Base-by-base conservation (phyloP, 1,140 invertebrate species). In the Brachionus rubens region DNA sequence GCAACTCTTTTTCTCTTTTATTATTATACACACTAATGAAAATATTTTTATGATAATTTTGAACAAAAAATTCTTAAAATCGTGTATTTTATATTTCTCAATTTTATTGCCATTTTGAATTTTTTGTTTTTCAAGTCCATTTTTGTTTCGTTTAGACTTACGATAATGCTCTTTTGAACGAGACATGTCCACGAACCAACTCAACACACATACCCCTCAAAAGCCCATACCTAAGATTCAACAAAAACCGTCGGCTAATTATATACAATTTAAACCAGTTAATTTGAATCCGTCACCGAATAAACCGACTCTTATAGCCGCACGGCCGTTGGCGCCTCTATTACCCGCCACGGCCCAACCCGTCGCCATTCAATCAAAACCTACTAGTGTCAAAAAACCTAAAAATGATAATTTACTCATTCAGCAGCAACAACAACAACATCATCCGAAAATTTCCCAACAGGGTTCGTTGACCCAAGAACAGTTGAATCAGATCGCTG, bases 21-120 rank as follows among this genome's bases (percentile, higher is more conserved):
- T n/a, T n/a, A n/a, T n/a, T n/a, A n/a, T n/a, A n/a, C n/a, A n/a
- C n/a, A n/a, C n/a, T n/a, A 33, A 6, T 26, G 0, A 54, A 3
- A 59, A 14, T 19, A 59, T 16, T 33, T 36, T 59, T 59, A 59
- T 59, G 54, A 28, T 59, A 59, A 59, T 59, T 59, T 59, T 36
- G 16, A 19, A 59, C 9, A 33, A 54, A 54, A 54, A 59, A 59
- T 33, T 36, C 16, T 30, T 36, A 59, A 59, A 16, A 59, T 59
- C 54, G 54, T 59, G 30, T 59, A 36, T 59, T 16, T 40, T 12
- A 33, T 12, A 30, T 2, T 59, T 4, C 33, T 2, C n/a, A n/a
- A n/a, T n/a, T n/a, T n/a, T n/a, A n/a, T n/a, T 59, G 54, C 54
- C 54, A 59, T 59, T 59, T 59, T 59, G 54, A 59, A 59, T 59